Evolutionary conservation across 2,888 invertebrate genomes (phyloP), one percentile per base, ranked within the genome.

Genomic region (Ramazzottius varieornatus): DNA sequence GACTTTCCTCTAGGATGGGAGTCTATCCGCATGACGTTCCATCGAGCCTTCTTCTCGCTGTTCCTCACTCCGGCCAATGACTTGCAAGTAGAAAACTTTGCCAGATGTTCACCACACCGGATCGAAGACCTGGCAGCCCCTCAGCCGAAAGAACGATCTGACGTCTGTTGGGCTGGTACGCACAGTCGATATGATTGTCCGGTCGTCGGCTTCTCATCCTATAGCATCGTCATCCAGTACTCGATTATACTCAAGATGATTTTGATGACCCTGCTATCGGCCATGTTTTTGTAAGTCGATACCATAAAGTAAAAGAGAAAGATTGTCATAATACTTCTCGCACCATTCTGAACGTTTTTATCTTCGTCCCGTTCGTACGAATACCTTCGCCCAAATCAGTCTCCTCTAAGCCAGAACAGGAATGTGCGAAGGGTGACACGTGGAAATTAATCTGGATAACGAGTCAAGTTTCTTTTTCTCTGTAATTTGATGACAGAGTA

Each of bases 201-300:
- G 1, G 66, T 66, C 32, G 65, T 67, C 16, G 71, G 71, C 8
- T 65, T 68, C n/a, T 70, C 70, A 68, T 63, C 70, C 24, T 72
- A 72, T 66, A 63, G 69, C 29, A 68, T 72, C 64, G 69, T 72
- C 33, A 69, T 72, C 46, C 72, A 74, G 66, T 73, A 72, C 67
- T 68, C 72, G 65, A 68, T 71, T 29, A 69, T 72, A 33, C 67
- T 73, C 63, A 73, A 74, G 66, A 68, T 75, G 33, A 71, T 75
- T 65, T 70, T 73, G 1, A 71, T 73, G 69, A 75, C 75, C 1
- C 69, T 75, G 67, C 71, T 75, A 8, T 74, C 73, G 67, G 75
- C 75, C 1, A 69, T 75, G 67, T 75, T 76, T 68, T 72, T 73
- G 65, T 71, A 68, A 67, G 13, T 54, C 16, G 54, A 29, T 8